phyloP scores from a whole-genome alignment of 2,888 invertebrate genomes.

The Coenonympha arcania region DNA sequence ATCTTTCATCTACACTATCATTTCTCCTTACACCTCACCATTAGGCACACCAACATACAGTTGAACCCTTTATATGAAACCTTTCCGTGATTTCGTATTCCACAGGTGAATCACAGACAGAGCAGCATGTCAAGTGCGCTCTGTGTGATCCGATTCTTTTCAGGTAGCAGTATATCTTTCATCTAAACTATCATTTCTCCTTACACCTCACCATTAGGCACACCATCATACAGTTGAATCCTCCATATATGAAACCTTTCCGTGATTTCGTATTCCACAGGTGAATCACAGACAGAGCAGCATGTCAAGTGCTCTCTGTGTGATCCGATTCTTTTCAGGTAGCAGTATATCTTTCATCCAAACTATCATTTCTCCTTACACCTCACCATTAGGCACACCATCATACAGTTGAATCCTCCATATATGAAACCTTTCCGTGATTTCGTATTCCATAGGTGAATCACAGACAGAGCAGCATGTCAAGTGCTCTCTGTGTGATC shows the following conservation, averaged over 20 bases:
- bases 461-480: conserved; percentile 31
- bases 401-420: too few species aligned
- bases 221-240: too few species aligned
- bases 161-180: too few species aligned
- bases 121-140: conserved; percentile 36
- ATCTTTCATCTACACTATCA: too few species aligned
- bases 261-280: conserved; percentile 20
- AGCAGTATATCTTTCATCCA: too few species aligned
- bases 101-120: conserved; percentile 23
- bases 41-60: too few species aligned
- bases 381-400: too few species aligned
- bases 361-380: too few species aligned
- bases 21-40: too few species aligned
- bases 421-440: not conserved
- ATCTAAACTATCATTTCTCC: too few species aligned
- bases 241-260: not conserved
- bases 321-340: too few species aligned
- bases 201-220: too few species aligned
- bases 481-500: conserved; percentile 36
- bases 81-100: conserved; percentile 19
- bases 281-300: conserved; percentile 27
- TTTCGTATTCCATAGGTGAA: conserved; percentile 24
- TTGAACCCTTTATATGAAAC: not conserved
- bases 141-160: conserved; percentile 34
- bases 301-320: conserved; percentile 37